phyloP scores from a whole-genome alignment of 2,113 vertebrate genomes.

The Albula goreensis region DNA sequence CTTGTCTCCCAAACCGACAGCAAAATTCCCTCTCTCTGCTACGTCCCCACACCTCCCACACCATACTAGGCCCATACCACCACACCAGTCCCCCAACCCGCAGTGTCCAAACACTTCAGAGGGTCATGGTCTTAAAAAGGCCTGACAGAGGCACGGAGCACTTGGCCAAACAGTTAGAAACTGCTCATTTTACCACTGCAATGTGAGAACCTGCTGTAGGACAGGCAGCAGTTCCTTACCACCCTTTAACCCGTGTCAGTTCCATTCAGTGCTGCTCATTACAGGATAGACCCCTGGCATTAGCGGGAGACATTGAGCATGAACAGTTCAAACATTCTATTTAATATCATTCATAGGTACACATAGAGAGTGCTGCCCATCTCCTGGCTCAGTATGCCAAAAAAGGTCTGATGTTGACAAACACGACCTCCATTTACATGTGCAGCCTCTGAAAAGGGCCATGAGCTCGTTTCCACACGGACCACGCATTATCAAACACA shows the following conservation, averaged over 20 bases:
- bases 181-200: not conserved
- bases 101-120: constrained; percentile 42
- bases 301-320: not conserved
- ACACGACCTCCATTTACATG: not conserved
- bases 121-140: constrained; percentile 61
- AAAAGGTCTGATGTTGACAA: not conserved
- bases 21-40: constrained; percentile 51
- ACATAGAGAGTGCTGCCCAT: not conserved
- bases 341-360: constrained; percentile 22
- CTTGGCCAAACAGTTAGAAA: not conserved
- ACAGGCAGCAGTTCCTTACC: not conserved
- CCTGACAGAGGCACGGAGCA: constrained; percentile 52
- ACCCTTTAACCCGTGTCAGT: not conserved
- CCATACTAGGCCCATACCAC: constrained; percentile 54
- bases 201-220: not conserved
- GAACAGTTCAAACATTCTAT: not conserved
- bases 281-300: not conserved
- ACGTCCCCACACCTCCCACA: constrained; percentile 37
- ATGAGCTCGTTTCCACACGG: not conserved
- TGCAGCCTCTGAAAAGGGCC: not conserved
- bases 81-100: constrained; percentile 44
- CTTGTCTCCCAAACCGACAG: constrained; percentile 60
- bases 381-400: not conserved
- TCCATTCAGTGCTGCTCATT: not conserved
- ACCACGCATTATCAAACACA: not conserved